phyloP scores from a whole-genome alignment of 2,797 vertebrate genomes.

The Iguana delicatissima region DNA sequence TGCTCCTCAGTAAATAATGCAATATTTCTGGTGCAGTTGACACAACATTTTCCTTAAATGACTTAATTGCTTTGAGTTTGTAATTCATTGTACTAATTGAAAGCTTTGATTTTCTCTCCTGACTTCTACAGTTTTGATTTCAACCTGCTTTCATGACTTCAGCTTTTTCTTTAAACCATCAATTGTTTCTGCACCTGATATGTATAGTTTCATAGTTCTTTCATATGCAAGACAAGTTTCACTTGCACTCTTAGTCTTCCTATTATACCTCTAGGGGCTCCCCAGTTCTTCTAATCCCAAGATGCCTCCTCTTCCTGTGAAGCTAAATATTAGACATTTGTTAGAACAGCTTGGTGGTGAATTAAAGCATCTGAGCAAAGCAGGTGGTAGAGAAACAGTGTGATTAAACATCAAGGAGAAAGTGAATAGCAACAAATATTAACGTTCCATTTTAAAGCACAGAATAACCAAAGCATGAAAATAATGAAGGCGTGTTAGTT shows the following conservation, averaged over 20 bases:
- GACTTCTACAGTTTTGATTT: not conserved
- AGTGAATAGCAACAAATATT: not conserved
- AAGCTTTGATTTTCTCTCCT: not conserved
- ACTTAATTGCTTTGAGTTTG: not conserved
- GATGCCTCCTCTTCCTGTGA: slow-evolving; percentile 11
- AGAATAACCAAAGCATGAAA: not conserved
- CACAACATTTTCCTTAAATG: not conserved
- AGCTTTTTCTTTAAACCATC: not conserved
- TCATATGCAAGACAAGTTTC: not conserved
- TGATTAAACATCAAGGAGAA: not conserved
- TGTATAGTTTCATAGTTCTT: not conserved
- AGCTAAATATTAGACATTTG: not conserved
- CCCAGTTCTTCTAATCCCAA: not conserved
- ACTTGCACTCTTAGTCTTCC: not conserved
- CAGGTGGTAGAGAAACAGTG: not conserved
- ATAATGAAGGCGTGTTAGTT: not conserved
- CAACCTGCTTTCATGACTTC: not conserved
- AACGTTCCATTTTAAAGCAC: not conserved
- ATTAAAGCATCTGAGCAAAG: not conserved
- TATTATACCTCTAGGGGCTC: not conserved
- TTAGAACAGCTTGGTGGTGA: not conserved
- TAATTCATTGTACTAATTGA: not conserved
- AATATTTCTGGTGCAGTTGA: not conserved
- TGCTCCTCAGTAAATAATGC: not conserved
- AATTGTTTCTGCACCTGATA: not conserved